A percentile compares a stretch with the other conserved stretches of the same genome.
Evolutionary conservation across 2,888 invertebrate species (phyloP).

Genomic region (Scaeva pyrastri): DNA sequence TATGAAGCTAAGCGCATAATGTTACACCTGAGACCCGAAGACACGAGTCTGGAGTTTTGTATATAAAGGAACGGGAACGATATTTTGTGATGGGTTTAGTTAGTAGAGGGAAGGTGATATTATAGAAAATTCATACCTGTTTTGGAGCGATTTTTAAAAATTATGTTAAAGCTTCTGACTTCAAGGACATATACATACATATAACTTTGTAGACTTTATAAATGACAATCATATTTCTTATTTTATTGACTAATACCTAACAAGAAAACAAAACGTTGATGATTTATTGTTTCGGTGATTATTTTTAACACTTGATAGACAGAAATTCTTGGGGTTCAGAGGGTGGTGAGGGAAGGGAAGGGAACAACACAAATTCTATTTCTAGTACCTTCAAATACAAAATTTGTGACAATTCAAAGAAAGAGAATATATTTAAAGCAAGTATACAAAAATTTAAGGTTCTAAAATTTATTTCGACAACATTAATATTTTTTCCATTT

Average conservation of each 20-base stretch:
- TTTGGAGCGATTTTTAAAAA: conserved; percentile 13
- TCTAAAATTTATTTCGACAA: too few species aligned
- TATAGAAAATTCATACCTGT: not conserved
- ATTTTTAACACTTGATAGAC: not conserved
- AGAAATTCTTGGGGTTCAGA: too few species aligned
- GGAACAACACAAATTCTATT: too few species aligned
- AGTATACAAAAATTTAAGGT: too few species aligned
- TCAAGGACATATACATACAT: conserved; percentile 48
- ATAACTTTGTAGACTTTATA: conserved; percentile 40
- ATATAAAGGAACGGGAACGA: too few species aligned
- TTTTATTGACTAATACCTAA: conserved; percentile 17
- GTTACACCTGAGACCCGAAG: conserved; percentile 55
- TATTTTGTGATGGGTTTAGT: not conserved
- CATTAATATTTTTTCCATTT: too few species aligned
- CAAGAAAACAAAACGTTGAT: not conserved
- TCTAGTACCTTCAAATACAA: too few species aligned
- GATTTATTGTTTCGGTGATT: conserved; percentile 8
- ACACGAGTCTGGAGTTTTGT: not conserved
- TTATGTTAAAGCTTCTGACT: conserved; percentile 49
- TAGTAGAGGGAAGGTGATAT: not conserved
- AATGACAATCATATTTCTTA: conserved; percentile 20
- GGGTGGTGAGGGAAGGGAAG: too few species aligned
- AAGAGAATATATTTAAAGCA: too few species aligned
- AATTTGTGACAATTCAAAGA: too few species aligned
- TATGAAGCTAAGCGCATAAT: conserved; percentile 53